Evolutionary conservation across 2,888 invertebrate species (phyloP).

Genomic region (Papilio elwesi): DNA sequence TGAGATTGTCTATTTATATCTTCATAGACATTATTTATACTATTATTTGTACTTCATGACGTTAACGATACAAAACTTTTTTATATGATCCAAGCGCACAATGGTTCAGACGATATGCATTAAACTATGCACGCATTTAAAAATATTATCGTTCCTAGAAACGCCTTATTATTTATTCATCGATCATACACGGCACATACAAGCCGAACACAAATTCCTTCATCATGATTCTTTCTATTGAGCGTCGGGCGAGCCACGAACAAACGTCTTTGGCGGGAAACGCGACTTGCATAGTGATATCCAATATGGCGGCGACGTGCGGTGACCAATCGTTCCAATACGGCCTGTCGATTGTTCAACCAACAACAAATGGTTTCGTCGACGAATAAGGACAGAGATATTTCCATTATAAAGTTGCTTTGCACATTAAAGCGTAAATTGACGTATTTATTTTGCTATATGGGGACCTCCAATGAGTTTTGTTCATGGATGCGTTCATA

Average conservation of each 20-base stretch:
- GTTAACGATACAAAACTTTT: not conserved
- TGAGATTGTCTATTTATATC: no score
- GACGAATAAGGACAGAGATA: conserved; percentile 62
- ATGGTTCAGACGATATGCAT: conserved; percentile 41
- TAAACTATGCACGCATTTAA: conserved; percentile 47
- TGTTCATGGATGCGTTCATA: conserved; percentile 8
- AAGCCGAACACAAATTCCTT: conserved; percentile 75
- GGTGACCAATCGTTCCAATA: conserved; percentile 58
- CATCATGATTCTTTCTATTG: conserved; percentile 80
- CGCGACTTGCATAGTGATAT: conserved; percentile 70
- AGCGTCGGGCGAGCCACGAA: conserved; percentile 75
- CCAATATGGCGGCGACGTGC: conserved; percentile 62
- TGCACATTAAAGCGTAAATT: conserved; percentile 41
- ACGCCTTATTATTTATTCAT: conserved; percentile 68
- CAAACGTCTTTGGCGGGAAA: conserved; percentile 71
- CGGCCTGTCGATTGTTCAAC: conserved; percentile 61
- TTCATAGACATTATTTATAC: not conserved
- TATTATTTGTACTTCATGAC: not conserved
- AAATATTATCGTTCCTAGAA: conserved; percentile 57
- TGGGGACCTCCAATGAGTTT: not conserved
- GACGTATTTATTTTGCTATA: conserved; percentile 20
- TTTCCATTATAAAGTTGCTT: conserved; percentile 42
- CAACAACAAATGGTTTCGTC: conserved; percentile 67
- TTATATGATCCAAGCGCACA: conserved; percentile 14
- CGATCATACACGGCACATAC: conserved; percentile 61